phyloP scores from a whole-genome alignment of 1,140 invertebrate species.

The Cydia strobilella region DNA sequence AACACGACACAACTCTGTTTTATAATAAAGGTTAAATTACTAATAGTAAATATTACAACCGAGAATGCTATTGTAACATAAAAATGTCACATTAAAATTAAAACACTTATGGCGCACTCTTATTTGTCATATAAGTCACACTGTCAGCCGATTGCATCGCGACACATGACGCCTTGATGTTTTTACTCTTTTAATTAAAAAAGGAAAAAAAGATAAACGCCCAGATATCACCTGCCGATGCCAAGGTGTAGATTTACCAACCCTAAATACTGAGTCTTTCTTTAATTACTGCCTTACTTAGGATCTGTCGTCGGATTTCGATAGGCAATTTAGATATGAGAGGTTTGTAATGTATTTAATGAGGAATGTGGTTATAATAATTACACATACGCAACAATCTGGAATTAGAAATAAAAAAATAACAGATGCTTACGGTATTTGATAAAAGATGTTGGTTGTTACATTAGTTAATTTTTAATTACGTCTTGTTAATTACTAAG shows the following conservation, averaged over 20 bases:
- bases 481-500: not conserved
- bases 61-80: too few species aligned
- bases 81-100: not conserved
- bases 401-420: not conserved
- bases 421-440: not conserved
- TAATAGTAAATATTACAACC: too few species aligned
- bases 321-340: conserved; percentile 42
- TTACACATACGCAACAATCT: conserved; percentile 7
- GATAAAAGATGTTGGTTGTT: not conserved
- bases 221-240: conserved; percentile 69
- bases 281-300: conserved; percentile 42
- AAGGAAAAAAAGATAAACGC: conserved; percentile 51
- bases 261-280: conserved; percentile 59
- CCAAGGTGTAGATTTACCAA: conserved; percentile 70
- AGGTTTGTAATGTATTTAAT: conserved; percentile 15
- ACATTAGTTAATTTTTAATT: not conserved
- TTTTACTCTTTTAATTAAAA: conserved; percentile 59
- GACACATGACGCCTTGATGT: conserved; percentile 66
- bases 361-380: not conserved
- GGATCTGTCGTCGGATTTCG: conserved; percentile 32
- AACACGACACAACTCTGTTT: too few species aligned
- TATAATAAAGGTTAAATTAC: too few species aligned
- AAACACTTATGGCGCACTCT: conserved; percentile 36
- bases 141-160: conserved; percentile 62
- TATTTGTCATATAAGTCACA: conserved; percentile 36